These are phyloP conservation scores for Protobothrops flavoviridis DNA, from an alignment of 2,113 vertebrate genomes.

Conservation along the genomic window DNA sequence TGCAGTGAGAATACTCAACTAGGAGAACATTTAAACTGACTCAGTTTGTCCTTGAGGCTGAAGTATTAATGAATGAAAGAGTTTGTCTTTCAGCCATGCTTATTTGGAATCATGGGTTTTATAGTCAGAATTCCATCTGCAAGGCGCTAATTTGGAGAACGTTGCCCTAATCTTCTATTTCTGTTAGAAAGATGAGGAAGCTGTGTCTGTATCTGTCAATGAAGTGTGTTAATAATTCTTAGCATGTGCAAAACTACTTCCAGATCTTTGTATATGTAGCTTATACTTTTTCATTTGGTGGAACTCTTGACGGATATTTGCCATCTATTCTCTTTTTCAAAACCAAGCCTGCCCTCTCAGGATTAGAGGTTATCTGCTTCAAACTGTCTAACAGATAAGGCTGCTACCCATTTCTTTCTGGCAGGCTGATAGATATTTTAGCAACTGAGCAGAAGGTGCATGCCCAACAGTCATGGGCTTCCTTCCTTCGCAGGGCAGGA, in stretches of 20 bases:
- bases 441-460: not conserved
- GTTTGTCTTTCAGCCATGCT: not conserved
- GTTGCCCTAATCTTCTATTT: not conserved
- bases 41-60: not conserved
- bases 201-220: not conserved
- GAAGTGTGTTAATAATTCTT: not conserved
- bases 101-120: not conserved
- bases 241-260: not conserved
- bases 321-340: not conserved
- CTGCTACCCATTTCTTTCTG: not conserved
- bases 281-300: not conserved
- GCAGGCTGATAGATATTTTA: not conserved
- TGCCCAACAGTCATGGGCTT: not conserved
- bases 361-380: not conserved
- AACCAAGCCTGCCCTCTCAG: too few relatives aligned
- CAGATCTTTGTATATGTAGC: not conserved
- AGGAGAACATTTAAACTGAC: not conserved
- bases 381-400: not conserved
- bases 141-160: not conserved
- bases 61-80: not conserved
- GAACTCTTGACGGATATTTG: not conserved
- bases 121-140: not conserved
- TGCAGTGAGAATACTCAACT: not conserved
- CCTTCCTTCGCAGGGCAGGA: not conserved
- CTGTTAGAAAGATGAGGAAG: not conserved